A percentile compares a stretch with the other conserved stretches of the same genome.
These are phyloP conservation scores for Leptopilina myrica DNA, from an alignment of 2,888 invertebrate genomes.

Conservation along the genomic window DNA sequence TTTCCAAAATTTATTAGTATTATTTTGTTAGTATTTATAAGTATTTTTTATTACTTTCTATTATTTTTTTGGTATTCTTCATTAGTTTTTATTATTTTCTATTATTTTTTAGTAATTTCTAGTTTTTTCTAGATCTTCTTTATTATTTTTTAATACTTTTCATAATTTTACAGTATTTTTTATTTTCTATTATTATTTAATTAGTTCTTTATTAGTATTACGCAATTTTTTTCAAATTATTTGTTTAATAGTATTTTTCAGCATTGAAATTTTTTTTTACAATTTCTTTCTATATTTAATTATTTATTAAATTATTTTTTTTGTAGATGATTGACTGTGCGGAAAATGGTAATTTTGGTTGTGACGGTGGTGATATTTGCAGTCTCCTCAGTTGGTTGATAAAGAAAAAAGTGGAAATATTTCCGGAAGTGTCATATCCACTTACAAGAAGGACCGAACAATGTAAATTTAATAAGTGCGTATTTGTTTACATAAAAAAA, in stretches of 20 bases:
- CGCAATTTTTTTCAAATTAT: too few species aligned
- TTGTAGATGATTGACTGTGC: slow-evolving; percentile 89
- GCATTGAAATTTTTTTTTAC: not conserved
- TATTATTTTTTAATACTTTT: too few species aligned
- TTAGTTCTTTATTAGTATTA: too few species aligned
- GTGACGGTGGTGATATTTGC: slow-evolving; percentile 89
- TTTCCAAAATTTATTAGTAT: not conserved
- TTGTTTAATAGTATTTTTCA: too few species aligned
- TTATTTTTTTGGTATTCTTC: too few species aligned
- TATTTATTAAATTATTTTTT: slow-evolving; percentile 49
- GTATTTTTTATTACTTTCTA: too few species aligned
- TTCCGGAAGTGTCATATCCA: slow-evolving; percentile 82
- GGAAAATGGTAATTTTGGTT: slow-evolving; percentile 84
- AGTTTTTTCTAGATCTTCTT: too few species aligned
- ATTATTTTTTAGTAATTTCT: too few species aligned
- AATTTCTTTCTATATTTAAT: not conserved
- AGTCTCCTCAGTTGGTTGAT: slow-evolving; percentile 86
- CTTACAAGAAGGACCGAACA: slow-evolving; percentile 78
- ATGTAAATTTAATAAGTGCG: slow-evolving; percentile 76
- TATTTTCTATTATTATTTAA: too few species aligned
- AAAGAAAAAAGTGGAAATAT: slow-evolving; percentile 79
- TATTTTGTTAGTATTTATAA: not conserved
- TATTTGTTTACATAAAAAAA: slow-evolving; percentile 6
- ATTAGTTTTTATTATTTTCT: too few species aligned
- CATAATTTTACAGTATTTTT: too few species aligned